phyloP scores from a whole-genome alignment of 2,113 vertebrate species.

The Trochalopteron elliotii region DNA sequence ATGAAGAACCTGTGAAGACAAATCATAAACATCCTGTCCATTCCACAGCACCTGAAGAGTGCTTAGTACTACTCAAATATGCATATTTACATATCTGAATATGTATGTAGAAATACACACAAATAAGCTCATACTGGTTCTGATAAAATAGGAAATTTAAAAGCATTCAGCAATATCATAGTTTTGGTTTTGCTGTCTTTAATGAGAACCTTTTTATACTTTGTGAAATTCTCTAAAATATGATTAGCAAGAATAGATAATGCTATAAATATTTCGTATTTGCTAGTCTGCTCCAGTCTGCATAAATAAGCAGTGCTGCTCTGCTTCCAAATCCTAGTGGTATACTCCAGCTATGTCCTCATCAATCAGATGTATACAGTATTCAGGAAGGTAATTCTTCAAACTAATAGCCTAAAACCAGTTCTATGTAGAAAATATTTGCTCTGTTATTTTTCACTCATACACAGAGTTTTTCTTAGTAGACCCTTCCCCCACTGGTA shows the following conservation, averaged over 20 bases:
- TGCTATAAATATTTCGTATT: neutral
- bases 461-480: neutral
- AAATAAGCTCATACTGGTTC: neutral
- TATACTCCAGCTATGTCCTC: neutral
- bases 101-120: neutral
- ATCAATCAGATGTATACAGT: conserved; percentile 11
- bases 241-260: conserved; percentile 1
- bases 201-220: neutral
- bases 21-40: neutral
- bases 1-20: neutral
- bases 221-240: neutral
- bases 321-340: conserved; percentile 17
- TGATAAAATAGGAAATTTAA: neutral
- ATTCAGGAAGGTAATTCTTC: conserved; percentile 40
- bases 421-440: conserved; percentile 18
- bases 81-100: neutral
- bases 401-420: conserved; percentile 54
- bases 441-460: conserved; percentile 42
- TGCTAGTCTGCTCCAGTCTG: neutral
- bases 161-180: neutral
- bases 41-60: neutral
- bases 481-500: neutral
- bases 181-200: neutral
- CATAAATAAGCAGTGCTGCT: neutral
- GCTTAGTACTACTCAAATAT: neutral